phyloP scores from a whole-genome alignment of 1,140 invertebrate species.

The Platorchestia sp. region DNA sequence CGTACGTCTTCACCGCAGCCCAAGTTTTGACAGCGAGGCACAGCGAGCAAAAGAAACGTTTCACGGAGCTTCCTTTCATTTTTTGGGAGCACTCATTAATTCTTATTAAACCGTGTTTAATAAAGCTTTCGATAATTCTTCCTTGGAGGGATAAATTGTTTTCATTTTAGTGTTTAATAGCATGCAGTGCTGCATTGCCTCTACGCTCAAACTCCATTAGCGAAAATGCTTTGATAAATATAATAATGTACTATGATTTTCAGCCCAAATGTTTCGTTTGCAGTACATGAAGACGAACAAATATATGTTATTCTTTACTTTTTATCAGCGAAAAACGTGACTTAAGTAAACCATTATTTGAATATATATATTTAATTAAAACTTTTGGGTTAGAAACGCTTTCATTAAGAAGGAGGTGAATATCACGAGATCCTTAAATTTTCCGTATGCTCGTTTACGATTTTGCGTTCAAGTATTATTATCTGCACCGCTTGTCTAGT shows the following conservation, averaged over 20 bases:
- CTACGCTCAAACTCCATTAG: background rate
- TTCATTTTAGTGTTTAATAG: background rate
- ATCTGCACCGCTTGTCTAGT: too few relatives aligned
- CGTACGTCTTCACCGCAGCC: background rate
- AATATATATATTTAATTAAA: background rate
- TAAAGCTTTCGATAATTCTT: background rate
- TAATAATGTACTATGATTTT: background rate
- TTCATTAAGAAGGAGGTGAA: background rate
- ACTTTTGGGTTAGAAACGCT: background rate
- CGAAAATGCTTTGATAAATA: background rate
- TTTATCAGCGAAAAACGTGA: background rate
- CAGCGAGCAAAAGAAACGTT: background rate
- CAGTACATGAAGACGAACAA: background rate
- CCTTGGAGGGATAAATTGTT: background rate
- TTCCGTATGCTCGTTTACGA: background rate
- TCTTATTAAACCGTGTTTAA: background rate
- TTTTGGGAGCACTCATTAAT: background rate
- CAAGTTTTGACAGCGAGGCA: background rate
- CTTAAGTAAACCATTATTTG: background rate
- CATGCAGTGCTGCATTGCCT: background rate
- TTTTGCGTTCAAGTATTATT: background rate
- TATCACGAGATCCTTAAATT: background rate
- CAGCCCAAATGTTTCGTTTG: background rate
- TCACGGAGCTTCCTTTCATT: background rate
- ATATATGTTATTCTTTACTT: background rate